Evolutionary conservation across 1,140 invertebrate genomes (phyloP), one percentile per base, ranked within the genome.

Genomic region (Drosophila bocki): DNA sequence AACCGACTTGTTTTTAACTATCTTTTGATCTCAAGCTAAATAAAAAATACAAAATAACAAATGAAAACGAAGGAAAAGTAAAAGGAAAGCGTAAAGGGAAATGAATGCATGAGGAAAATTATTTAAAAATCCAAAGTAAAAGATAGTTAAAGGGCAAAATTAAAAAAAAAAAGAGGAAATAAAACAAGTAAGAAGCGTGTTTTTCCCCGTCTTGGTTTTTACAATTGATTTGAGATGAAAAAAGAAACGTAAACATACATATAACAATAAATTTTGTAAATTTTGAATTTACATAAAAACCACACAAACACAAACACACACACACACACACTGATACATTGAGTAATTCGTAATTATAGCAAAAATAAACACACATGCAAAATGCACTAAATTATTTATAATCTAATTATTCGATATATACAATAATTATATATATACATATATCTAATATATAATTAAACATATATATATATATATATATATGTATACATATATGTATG

Each of bases 1-100:
- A 58, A 59, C 67, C 53, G 48, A 71, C 67, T 77, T 74, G 67
- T 78, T 91, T 78, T 91, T 81, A 83, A 87, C 87, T 91, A 88
- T 91, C 87, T 91, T 91, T 91, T 91, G 87, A 91, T 91, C 87
- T 91, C 86, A 91, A 91, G 65, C 74, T 80, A 91, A 74, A 60
- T 32, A 71, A 39, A 70, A 29, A 48, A 75, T 33, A 54, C 53
- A 26, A 56, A 67, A 53, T 15, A 48, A 48, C 7, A 33, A 77
- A 26, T 62, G 12, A 32, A 75, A 15, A 15, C 12, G 13, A 59
- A 42, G 62, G 26, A 60, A 39, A 45, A 50, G 26, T 45, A 8
- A 57, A 57, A 41, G n/a, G 39, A 50, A n/a, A 29, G 47, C 8
- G 6, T 7, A 50, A 26, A 29, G 15, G 26, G 8, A 32, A 32